Conservation (phyloP, 2,888 invertebrate species). For the Campoletis raptor region DNA sequence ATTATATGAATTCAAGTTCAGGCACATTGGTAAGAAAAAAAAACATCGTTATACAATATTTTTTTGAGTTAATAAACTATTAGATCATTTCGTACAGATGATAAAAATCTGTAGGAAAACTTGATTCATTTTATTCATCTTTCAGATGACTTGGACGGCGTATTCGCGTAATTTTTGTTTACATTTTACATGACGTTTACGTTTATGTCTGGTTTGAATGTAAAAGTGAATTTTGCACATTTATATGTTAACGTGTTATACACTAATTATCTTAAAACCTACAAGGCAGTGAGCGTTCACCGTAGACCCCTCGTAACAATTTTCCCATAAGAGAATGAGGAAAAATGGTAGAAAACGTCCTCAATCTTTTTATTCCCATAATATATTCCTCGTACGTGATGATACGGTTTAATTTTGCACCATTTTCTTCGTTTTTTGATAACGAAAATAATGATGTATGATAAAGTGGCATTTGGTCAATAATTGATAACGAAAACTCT, state of each 20-base stretch:
- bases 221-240: not conserved
- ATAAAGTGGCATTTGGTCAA: too few relatives aligned
- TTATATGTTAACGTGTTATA: not conserved
- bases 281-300: conserved; percentile 26
- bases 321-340: too few relatives aligned
- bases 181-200: not conserved
- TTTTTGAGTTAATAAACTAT: not conserved
- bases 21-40: not conserved
- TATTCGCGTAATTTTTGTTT: not conserved
- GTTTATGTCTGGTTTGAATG: not conserved
- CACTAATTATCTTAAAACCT: not conserved
- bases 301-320: too few relatives aligned
- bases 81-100: not conserved
- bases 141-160: conserved; percentile 5
- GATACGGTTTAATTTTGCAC: too few relatives aligned
- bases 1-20: not conserved
- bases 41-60: not conserved
- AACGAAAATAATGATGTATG: too few relatives aligned
- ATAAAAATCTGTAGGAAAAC: not conserved
- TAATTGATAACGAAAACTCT: too few relatives aligned
- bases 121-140: not conserved
- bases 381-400: too few relatives aligned
- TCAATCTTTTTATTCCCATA: too few relatives aligned
- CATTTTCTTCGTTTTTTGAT: too few relatives aligned
- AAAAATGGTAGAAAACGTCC: too few relatives aligned